Base-by-base conservation (phyloP, 2,797 vertebrate genomes). In the Acrossocheilus fasciatus region DNA sequence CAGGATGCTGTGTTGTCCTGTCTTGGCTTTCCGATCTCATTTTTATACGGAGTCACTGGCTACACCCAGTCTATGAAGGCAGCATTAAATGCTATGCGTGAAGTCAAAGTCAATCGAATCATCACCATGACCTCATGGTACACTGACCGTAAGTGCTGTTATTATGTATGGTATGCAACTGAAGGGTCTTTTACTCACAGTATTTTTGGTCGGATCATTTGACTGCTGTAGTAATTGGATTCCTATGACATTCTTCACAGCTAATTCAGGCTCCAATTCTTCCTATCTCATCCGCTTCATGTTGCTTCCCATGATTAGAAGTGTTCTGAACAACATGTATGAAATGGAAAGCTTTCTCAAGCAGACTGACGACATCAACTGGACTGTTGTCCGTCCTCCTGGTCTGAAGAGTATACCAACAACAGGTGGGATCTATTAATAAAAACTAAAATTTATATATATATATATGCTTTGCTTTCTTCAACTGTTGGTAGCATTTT, bases 111-210 rank as follows among this genome's bases (percentile, higher is more conserved):
- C 80, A 95, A 89, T 88, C 92, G 91, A 77, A 43, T 96, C 86
- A 94, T 97, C 88, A 88, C 93, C 79, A 96, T 96, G 96, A 96
- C 95, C 14, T 96, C 96, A 62, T 97, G 96, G 96, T 96, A 95
- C 91, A 96, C 96, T 1, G 93, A 95, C 0, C 92, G 95, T 97
- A 91, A 91, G 93, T 93, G 23, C 36, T 45, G 18, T 59, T 84
- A 41, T 77, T 26, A 36, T 83, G 17, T 14, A 4, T 3, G 79
- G 41, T 57, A 0, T 20, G 30, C 66, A 20, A 59, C 18, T 18
- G 18, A 54, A 47, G 23, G 20, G 8, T 50, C 15, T 81, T 20
- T 74, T 14, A 2, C 18, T 20, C 23, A 23, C 18, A 15, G 52
- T 47, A 18, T 47, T 41, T 57, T 14, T 70, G 66, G 39, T 70